A percentile compares a stretch with the other conserved stretches of the same genome.
phyloP scores from a whole-genome alignment of 2,113 vertebrate species.

The Pelecanus crispus region DNA sequence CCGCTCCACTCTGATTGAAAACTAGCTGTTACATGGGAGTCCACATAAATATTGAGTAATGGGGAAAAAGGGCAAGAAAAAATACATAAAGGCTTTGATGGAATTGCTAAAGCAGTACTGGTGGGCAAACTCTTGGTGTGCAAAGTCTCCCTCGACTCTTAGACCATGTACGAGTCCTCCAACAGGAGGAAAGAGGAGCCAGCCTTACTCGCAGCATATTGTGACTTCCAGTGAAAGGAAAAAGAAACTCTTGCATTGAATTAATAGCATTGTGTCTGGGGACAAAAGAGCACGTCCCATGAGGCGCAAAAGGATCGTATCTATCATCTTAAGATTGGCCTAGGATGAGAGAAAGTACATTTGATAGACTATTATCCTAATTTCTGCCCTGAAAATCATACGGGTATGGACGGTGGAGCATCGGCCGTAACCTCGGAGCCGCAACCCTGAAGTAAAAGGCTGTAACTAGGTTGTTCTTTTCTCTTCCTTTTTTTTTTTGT shows the following conservation, averaged over 20 bases:
- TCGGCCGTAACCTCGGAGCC: background rate
- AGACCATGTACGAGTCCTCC: background rate
- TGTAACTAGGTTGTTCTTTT: background rate
- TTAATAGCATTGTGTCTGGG: background rate
- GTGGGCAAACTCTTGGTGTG: background rate
- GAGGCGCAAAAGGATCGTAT: background rate
- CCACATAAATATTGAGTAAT: background rate
- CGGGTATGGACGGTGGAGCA: background rate
- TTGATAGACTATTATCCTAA: conserved; percentile 56
- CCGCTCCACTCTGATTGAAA: accelerated
- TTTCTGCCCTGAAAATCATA: conserved; percentile 22
- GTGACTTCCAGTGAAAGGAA: background rate
- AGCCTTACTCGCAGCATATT: background rate
- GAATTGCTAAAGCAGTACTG: background rate
- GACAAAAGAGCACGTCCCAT: background rate
- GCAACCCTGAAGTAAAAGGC: background rate
- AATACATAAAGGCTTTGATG: background rate
- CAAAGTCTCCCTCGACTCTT: background rate
- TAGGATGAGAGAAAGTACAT: background rate
- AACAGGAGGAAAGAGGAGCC: background rate
- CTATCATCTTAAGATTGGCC: background rate
- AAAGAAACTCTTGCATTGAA: background rate
- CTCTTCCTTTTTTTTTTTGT: background rate
- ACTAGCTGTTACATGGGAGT: background rate
- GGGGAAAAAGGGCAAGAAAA: background rate